Base-by-base conservation (phyloP, 1,140 invertebrate species). In the Limonius californicus region DNA sequence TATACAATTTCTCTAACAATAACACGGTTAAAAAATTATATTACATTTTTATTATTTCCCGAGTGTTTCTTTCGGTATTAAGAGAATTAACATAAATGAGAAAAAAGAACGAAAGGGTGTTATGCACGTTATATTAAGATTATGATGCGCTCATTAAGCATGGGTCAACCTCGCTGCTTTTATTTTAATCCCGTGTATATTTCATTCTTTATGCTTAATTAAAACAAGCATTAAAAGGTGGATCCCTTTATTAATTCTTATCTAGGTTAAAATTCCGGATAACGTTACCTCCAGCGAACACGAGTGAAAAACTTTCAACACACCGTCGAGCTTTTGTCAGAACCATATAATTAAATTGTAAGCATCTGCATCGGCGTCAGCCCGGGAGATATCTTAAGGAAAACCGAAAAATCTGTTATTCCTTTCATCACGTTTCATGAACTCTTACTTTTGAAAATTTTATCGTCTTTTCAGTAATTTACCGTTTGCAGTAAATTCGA, bases 191-290 rank as follows among this genome's bases (percentile, higher is more conserved):
- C 42, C 42, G 42, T 45, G 16, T 18, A 45, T 18, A 45, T 45
- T 45, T 45, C 42, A 45, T 45, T 45, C 42, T 45, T 45, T 45
- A 45, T 45, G 42, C 42, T 45, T 45, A 45, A 45, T 45, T 45
- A 45, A 45, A 45, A 45, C 42, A 45, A 45, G 42, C 42, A 45
- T 45, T 45, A 45, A 45, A 45, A 45, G n/a, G 42, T n/a, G 42
- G 42, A 45, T 45, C 42, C 42, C 12, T 45, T 45, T 45, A 45
- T 45, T 45, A 45, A 45, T 45, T 45, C 42, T 45, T 45, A 45
- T 45, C 42, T 45, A 45, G 42, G 42, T 45, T 45, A 4, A 45
- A 45, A 45, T 45, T 45, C 16, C 12, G 16, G n/a, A 45, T 45
- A n/a, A 45, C 16, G 12, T 45, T 45, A 45, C 42, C 16, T 45